These are phyloP conservation scores for Suncus etruscus DNA, from an alignment of 2,113 vertebrate genomes.

Conservation along the genomic window DNA sequence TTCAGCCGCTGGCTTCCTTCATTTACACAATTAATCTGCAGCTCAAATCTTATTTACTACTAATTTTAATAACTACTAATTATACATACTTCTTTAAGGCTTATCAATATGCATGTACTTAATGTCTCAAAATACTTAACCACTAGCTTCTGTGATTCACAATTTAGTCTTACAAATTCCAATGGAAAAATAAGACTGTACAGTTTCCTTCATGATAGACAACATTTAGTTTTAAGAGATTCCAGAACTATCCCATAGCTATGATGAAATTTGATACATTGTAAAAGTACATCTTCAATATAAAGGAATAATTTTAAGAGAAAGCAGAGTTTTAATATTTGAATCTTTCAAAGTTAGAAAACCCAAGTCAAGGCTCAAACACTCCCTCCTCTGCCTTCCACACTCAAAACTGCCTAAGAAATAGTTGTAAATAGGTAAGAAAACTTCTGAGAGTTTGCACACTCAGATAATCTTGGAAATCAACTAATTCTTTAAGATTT, in stretches of 20 bases:
- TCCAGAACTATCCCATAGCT: not conserved
- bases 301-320: too few relatives aligned
- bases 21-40: not conserved
- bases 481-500: not conserved
- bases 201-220: not conserved
- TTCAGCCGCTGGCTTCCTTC: not conserved
- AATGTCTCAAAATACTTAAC: not conserved
- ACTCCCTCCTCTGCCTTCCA: not conserved
- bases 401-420: not conserved
- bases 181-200: not conserved
- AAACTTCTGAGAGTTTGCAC: not conserved
- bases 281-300: not conserved
- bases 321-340: too few relatives aligned
- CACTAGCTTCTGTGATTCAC: not conserved
- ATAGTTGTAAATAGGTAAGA: not conserved
- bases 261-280: constrained; percentile 5
- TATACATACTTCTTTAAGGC: not conserved
- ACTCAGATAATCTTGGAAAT: not conserved
- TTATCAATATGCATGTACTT: not conserved
- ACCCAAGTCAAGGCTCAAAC: too few relatives aligned
- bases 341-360: too few relatives aligned
- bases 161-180: not conserved
- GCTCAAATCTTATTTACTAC: not conserved
- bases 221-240: not conserved
- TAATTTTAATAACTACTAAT: not conserved